These are phyloP conservation scores for Rhopilema esculentum DNA, from an alignment of 30 jellyfish, hydroid and myxozoan species.

Conservation along the genomic window DNA sequence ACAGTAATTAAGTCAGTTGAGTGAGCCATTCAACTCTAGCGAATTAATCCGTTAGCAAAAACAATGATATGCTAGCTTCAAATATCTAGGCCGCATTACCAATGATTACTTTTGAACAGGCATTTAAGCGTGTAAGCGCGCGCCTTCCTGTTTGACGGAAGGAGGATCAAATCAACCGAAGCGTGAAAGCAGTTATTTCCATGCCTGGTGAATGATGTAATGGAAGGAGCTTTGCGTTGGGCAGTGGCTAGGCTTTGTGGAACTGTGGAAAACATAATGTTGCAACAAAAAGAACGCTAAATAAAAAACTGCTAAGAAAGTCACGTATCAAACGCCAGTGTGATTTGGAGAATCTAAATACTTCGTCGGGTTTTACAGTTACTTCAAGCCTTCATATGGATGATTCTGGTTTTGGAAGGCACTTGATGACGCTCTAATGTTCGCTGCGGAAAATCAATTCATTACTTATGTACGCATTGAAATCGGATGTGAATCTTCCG, in stretches of 20 bases:
- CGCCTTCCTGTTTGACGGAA: slow-evolving; percentile 81
- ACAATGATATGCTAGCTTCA: slow-evolving; percentile 11
- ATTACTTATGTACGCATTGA: slow-evolving; percentile 71
- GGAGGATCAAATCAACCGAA: slow-evolving; percentile 63
- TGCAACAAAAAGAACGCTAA: background rate
- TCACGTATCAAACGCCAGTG: background rate
- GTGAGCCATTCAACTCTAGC: background rate
- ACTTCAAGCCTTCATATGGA: slow-evolving; percentile 22
- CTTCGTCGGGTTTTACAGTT: background rate
- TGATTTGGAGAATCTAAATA: background rate
- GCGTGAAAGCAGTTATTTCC: slow-evolving; percentile 69
- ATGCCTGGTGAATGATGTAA: slow-evolving; percentile 74
- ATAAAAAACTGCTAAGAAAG: background rate
- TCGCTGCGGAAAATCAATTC: slow-evolving; percentile 40
- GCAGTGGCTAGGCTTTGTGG: slow-evolving; percentile 26
- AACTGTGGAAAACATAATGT: background rate
- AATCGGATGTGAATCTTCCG: slow-evolving; percentile 52
- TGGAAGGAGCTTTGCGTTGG: slow-evolving; percentile 42
- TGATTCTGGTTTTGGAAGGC: slow-evolving; percentile 50
- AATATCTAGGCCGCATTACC: slow-evolving; percentile 67
- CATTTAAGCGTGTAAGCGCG: slow-evolving; percentile 81
- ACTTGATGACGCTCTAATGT: slow-evolving; percentile 70
- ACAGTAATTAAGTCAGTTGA: background rate
- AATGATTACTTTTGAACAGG: slow-evolving; percentile 57
- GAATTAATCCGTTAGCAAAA: background rate